phyloP scores from a whole-genome alignment of 2,113 vertebrate species.

The Phrynosoma platyrhinos region DNA sequence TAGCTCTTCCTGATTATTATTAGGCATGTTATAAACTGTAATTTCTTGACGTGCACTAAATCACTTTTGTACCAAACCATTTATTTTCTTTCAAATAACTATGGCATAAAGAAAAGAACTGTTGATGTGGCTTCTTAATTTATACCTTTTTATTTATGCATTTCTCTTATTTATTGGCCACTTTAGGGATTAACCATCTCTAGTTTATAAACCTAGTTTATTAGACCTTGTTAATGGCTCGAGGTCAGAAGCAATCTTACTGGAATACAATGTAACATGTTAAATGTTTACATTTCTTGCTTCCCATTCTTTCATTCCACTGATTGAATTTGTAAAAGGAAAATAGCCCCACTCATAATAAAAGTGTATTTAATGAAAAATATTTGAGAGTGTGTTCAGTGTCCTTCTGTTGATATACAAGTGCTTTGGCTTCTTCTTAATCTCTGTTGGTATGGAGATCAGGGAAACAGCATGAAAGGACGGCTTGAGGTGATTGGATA shows the following conservation, averaged over 20 bases:
- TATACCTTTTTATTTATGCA: background rate
- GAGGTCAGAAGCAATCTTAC: background rate
- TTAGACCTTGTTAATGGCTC: background rate
- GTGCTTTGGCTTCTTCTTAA: conserved; percentile 11
- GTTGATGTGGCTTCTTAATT: background rate
- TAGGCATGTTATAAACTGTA: background rate
- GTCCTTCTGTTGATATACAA: conserved; percentile 7
- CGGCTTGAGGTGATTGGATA: conserved; percentile 41
- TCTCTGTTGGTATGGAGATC: conserved; percentile 43
- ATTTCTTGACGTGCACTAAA: conserved; percentile 12
- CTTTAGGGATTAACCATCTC: background rate
- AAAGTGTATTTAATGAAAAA: conserved; percentile 22
- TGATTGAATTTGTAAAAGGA: background rate
- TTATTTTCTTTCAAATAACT: conserved; percentile 3
- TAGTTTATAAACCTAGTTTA: background rate
- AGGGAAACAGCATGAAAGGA: conserved; percentile 34
- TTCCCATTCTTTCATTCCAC: background rate
- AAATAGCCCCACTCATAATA: conserved; percentile 1
- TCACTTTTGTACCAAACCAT: background rate
- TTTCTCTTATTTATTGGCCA: background rate
- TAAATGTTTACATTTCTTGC: background rate
- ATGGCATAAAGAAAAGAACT: conserved; percentile 6
- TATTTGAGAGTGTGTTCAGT: conserved; percentile 4
- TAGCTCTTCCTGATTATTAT: background rate
- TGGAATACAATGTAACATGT: background rate